Evolutionary conservation across 1,140 invertebrate species (phyloP).

Genomic region (Micrasema minimum): DNA sequence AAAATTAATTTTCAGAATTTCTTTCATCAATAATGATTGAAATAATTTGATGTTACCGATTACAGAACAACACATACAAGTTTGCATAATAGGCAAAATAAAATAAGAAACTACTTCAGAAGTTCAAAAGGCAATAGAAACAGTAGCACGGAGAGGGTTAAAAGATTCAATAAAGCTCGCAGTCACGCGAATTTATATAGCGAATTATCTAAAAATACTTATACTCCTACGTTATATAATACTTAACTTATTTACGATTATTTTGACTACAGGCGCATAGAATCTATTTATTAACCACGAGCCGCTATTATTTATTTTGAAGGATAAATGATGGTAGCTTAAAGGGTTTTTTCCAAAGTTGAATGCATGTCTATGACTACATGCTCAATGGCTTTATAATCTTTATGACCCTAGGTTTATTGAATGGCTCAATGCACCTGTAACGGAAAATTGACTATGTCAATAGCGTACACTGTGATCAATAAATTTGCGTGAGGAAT

Average conservation of each 20-base stretch:
- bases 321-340: no score
- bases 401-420: constrained; percentile 38
- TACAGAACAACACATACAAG: no score
- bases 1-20: no score
- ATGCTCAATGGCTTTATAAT: background rate
- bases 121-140: no score
- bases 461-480: constrained; percentile 5
- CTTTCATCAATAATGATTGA: no score
- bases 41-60: no score
- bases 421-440: constrained; percentile 35
- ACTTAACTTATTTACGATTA: background rate
- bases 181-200: constrained; percentile 17
- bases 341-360: constrained; percentile 5
- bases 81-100: no score
- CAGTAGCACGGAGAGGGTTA: no score
- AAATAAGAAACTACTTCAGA: no score
- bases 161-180: constrained; percentile 18
- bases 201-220: constrained; percentile 39
- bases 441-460: constrained; percentile 29
- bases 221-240: background rate
- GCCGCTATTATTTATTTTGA: no score
- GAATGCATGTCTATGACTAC: background rate
- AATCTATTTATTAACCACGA: background rate
- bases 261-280: background rate
- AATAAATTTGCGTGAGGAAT: constrained; percentile 12